Evolutionary conservation across 2,797 vertebrate genomes (phyloP).

Genomic region (Paratrypauchen microcephalus): DNA sequence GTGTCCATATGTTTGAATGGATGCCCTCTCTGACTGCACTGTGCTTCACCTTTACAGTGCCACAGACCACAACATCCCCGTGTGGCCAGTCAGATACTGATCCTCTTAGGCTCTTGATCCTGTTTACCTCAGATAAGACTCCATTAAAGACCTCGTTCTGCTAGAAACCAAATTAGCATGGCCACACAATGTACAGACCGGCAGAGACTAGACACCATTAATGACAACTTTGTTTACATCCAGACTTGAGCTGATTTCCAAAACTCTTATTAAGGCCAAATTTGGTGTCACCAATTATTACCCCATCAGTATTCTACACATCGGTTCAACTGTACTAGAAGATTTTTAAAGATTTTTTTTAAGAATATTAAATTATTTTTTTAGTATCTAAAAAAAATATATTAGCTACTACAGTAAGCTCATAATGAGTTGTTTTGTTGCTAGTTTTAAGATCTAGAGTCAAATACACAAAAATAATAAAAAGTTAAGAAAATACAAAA

Average conservation of each 20-base stretch:
- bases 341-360: not conserved
- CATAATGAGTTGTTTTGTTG: not conserved
- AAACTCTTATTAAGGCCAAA: not conserved
- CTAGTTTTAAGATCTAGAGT: not conserved
- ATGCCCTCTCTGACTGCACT: not conserved
- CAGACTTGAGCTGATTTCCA: conserved; percentile 22
- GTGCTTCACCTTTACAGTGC: conserved; percentile 16
- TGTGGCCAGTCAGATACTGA: conserved; percentile 48
- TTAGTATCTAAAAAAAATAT: too few relatives aligned
- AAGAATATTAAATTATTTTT: not conserved
- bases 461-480: not conserved
- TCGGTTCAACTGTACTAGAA: not conserved
- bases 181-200: conserved; percentile 18
- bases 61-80: conserved; percentile 51
- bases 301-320: too few relatives aligned
- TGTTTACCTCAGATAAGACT: conserved; percentile 65
- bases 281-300: not conserved
- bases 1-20: conserved; percentile 20
- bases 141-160: conserved; percentile 52
- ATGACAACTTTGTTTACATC: conserved; percentile 51
- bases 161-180: conserved; percentile 55
- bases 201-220: conserved; percentile 27
- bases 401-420: not conserved
- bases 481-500: not conserved
- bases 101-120: conserved; percentile 73